phyloP scores from a whole-genome alignment of 2,113 vertebrate genomes.

The Tenrec ecaudatus region DNA sequence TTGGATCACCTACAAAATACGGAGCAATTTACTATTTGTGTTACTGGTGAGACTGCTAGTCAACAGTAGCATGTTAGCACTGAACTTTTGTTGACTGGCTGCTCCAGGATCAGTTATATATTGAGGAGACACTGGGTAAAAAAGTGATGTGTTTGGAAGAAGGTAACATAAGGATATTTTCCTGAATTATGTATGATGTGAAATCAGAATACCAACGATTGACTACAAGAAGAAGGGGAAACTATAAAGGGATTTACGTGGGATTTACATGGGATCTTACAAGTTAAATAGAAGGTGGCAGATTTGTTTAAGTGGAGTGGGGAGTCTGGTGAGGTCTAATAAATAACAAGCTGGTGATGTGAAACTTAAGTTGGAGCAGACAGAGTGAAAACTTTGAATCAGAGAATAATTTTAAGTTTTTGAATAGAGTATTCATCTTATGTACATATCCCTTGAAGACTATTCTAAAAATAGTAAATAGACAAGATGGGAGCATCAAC shows the following conservation, averaged over 20 bases:
- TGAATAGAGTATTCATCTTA: neutral
- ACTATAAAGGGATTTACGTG: conserved; percentile 34
- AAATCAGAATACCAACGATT: neutral
- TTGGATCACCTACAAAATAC: too few relatives aligned
- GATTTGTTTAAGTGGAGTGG: neutral
- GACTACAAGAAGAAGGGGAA: neutral
- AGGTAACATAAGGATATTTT: too few relatives aligned
- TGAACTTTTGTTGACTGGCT: too few relatives aligned
- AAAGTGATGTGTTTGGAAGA: neutral
- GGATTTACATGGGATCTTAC: conserved; percentile 8
- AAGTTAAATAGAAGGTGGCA: conserved; percentile 7
- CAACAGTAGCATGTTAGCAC: too few relatives aligned
- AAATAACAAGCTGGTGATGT: conserved; percentile 40
- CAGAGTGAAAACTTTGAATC: neutral
- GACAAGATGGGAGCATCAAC: neutral
- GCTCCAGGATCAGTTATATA: too few relatives aligned
- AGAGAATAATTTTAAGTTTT: conserved; percentile 10
- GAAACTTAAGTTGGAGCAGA: neutral
- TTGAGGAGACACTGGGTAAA: neutral
- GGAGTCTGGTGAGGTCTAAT: conserved; percentile 8
- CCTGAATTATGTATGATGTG: too few relatives aligned
- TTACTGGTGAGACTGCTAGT: too few relatives aligned
- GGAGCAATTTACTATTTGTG: too few relatives aligned
- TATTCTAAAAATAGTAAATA: conserved; percentile 29
- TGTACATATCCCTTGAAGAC: conserved; percentile 13